Conservation (phyloP, 2,888 invertebrate species). For the Oxystoma pomonae region DNA sequence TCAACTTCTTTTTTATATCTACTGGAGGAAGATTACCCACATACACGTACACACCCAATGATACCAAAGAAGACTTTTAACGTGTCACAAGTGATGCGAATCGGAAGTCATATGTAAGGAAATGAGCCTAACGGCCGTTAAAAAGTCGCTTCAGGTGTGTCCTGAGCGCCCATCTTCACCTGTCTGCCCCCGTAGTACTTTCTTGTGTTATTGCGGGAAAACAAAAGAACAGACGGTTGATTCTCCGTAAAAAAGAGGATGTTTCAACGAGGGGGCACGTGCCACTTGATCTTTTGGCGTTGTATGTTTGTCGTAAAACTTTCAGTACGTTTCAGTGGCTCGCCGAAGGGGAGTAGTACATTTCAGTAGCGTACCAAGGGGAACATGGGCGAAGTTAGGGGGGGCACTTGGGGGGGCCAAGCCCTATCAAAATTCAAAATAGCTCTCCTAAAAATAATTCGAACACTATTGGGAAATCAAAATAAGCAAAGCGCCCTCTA, state of each 20-base stretch:
- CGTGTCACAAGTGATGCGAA: conserved; percentile 36
- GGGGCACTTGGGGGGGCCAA: no score
- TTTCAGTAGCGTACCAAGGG: no score
- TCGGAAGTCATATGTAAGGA: conserved; percentile 48
- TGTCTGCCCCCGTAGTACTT: conserved; percentile 16
- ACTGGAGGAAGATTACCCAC: neutral
- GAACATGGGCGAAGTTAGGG: no score
- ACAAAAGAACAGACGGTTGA: conserved; percentile 19
- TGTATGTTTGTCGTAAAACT: no score
- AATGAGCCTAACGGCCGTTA: conserved; percentile 45
- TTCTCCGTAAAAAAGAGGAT: neutral
- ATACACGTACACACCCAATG: neutral
- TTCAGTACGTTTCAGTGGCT: no score
- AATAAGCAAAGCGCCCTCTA: no score
- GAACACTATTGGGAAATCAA: no score
- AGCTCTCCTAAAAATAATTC: no score
- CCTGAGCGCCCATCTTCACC: conserved; percentile 32
- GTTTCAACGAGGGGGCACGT: neutral
- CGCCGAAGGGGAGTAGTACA: no score
- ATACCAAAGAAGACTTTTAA: conserved; percentile 30
- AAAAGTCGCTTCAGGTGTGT: conserved; percentile 46
- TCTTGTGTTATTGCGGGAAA: conserved; percentile 7
- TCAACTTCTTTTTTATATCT: no score
- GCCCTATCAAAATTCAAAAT: no score
- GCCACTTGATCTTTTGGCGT: no score